Conservation (phyloP, 2,113 vertebrate species). For the Lontra canadensis region DNA sequence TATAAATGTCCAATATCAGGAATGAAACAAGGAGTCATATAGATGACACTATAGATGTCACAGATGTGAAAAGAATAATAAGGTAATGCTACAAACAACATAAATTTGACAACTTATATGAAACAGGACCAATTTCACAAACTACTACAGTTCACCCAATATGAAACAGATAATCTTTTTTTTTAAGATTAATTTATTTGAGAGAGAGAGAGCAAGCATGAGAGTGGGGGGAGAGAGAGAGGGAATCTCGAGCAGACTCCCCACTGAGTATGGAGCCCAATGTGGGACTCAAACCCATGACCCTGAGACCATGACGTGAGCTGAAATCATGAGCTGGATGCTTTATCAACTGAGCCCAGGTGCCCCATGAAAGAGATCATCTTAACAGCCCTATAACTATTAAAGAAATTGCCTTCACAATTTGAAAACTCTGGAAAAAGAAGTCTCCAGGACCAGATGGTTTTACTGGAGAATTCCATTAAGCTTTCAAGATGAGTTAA, state of each 20-base stretch:
- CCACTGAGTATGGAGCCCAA: neutral
- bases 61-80: conserved; percentile 11
- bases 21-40: neutral
- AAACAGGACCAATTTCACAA: conserved; percentile 37
- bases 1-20: neutral
- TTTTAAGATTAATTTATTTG: neutral
- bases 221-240: neutral
- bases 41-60: neutral
- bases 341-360: neutral
- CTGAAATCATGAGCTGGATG: neutral
- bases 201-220: neutral
- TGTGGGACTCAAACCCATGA: neutral
- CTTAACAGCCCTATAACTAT: conserved; percentile 7
- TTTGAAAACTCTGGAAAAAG: conserved; percentile 21
- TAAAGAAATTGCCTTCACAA: neutral
- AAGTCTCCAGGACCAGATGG: neutral
- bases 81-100: neutral
- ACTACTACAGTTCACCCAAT: neutral
- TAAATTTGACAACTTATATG: conserved; percentile 25
- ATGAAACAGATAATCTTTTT: conserved; percentile 10
- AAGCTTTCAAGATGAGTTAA: conserved; percentile 10
- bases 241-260: neutral
- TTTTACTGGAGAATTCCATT: conserved; percentile 4
- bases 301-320: neutral
- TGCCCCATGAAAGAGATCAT: neutral